Evolutionary conservation across 1,140 invertebrate species (phyloP), one percentile per base, ranked within the genome.

Genomic region (Ostrea denselamellosa): DNA sequence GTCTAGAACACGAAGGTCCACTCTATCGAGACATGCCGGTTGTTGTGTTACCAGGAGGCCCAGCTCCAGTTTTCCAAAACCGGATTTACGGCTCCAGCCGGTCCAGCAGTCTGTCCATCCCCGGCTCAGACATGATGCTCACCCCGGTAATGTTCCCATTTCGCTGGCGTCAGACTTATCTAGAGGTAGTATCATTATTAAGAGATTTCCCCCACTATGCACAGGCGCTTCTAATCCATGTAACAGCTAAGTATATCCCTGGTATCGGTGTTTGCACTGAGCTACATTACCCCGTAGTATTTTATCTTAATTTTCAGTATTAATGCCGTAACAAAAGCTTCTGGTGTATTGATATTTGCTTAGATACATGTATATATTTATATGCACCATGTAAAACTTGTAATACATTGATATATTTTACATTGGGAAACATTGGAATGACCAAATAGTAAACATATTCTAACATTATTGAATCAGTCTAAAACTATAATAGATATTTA

Each of bases 121-220:
- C 68, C 28, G 68, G 68, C 68, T 77, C 68, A 2, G 68, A 77
- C 68, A 77, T 77, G 22, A 25, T 28, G 28, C 68, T 77, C 9
- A 77, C 22, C 14, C 68, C 68, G 68, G 68, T 77, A 77, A 77
- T 77, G 68, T 77, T 25, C 28, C 68, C 25, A 28, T 28, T 77
- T 77, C 68, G 68, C 68, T 77, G 68, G 68, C 22, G 28, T 77
- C 68, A 22, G 12, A 77, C 22, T 77, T 77, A 28, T 17, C 68
- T 25, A 25, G 68, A 77, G 68, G 68, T 77, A 77, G 68, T 77
- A 12, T 77, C 25, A 14, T 77, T 77, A 10, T 77, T 77, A 68
- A 77, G 68, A 28, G 28, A 14, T 77, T 19, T n/a, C 17, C 56
- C 56, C 56, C 17, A 62, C 17, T 62, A 62, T 77, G 68, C 68